A percentile compares a stretch with the other conserved stretches of the same genome.
Conservation (phyloP, 2,113 vertebrate genomes). For the Platichthys flesus region DNA sequence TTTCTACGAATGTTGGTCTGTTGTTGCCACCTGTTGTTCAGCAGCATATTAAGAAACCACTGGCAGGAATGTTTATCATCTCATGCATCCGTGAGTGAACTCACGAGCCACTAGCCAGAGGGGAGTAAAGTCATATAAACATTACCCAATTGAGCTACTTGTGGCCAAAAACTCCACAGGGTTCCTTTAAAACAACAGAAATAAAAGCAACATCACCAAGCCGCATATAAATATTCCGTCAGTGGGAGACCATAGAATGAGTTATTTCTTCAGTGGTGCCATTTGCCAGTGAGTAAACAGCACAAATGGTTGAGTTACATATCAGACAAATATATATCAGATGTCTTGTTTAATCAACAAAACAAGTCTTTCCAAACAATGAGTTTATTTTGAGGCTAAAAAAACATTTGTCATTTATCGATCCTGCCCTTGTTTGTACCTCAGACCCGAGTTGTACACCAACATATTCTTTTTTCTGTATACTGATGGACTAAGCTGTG, state of each 20-base stretch:
- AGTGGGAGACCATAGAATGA: not conserved
- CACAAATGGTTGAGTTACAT: slow-evolving; percentile 2
- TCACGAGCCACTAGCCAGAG: not conserved
- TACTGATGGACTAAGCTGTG: slow-evolving; percentile 6
- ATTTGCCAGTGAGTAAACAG: slow-evolving; percentile 18
- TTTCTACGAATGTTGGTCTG: not conserved
- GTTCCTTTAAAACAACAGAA: not conserved
- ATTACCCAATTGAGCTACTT: not conserved
- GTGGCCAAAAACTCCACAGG: not conserved
- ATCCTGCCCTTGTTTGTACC: slow-evolving; percentile 16
- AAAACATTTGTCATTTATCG: slow-evolving; percentile 4
- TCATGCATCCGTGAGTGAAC: not conserved
- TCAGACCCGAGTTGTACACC: slow-evolving; percentile 25
- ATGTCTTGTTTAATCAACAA: slow-evolving; percentile 7
- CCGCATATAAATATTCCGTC: slow-evolving; percentile 1
- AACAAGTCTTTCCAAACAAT: slow-evolving; percentile 31
- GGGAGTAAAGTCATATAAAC: not conserved
- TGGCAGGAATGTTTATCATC: not conserved
- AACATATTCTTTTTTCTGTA: slow-evolving; percentile 16
- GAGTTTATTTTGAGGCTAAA: slow-evolving; percentile 9
- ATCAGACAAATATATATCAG: slow-evolving; percentile 26
- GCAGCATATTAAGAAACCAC: not conserved
- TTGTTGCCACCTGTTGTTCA: not conserved
- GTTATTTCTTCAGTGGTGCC: not conserved
- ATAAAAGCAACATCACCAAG: not conserved